These are phyloP conservation scores for Oostethus manadensis DNA, from an alignment of 2,113 vertebrate species.

Conservation along the genomic window DNA sequence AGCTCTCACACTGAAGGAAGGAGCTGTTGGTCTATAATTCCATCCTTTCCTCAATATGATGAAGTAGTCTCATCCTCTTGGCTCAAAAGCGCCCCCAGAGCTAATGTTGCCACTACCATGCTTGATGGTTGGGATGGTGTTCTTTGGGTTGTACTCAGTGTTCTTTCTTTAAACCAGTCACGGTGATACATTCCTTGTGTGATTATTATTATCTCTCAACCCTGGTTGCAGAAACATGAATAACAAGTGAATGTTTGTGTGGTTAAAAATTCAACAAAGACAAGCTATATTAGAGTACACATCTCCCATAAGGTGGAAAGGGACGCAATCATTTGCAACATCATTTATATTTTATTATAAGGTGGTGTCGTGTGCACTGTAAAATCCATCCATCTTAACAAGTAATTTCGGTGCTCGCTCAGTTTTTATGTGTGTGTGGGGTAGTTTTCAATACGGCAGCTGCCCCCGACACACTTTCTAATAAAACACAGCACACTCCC, in stretches of 20 bases:
- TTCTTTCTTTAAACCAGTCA: constrained; percentile 7
- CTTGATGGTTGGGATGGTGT: constrained; percentile 21
- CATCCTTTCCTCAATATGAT: no score
- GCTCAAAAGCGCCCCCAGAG: no score
- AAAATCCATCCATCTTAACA: constrained; percentile 51
- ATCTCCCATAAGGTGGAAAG: constrained; percentile 9
- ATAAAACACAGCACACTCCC: constrained; percentile 37
- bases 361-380: constrained; percentile 21
- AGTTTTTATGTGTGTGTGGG: constrained; percentile 25
- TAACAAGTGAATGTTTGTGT: constrained; percentile 30
- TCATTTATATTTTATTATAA: constrained; percentile 44
- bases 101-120: constrained; percentile 6
- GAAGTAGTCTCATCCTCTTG: no score
- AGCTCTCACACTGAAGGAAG: no score
- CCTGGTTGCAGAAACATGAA: constrained; percentile 8
- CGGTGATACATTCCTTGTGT: constrained; percentile 23
- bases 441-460: constrained; percentile 21
- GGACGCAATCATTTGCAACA: constrained; percentile 36
- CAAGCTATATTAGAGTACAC: constrained; percentile 8
- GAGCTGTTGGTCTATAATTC: no score
- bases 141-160: constrained; percentile 12
- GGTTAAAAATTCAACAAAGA: constrained; percentile 40
- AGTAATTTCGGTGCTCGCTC: constrained; percentile 43
- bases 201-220: constrained; percentile 25
- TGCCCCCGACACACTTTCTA: constrained; percentile 36